Evolutionary conservation across 53 echinoderm and acorn worm genomes (phyloP).

Genomic region (Henricia sp.): DNA sequence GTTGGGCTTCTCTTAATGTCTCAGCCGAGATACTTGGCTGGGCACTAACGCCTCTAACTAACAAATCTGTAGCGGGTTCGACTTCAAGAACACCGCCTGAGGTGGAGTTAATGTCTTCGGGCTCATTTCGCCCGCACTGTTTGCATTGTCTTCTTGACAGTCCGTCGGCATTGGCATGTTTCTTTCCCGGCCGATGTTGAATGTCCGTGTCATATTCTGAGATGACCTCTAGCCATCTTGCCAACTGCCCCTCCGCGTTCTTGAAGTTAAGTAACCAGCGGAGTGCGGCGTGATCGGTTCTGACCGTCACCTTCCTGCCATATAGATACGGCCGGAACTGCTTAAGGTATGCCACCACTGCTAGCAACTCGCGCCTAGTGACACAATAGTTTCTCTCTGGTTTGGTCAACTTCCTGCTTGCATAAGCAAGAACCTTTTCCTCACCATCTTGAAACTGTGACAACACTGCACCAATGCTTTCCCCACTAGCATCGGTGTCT

Average conservation of each 20-base stretch:
- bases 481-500: too few species aligned
- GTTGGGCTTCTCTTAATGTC: slow-evolving; percentile 35
- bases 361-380: neutral
- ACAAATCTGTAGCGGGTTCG: neutral
- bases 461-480: too few species aligned
- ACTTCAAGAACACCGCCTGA: neutral
- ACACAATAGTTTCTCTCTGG: slow-evolving; percentile 4
- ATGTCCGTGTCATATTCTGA: neutral
- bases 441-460: neutral
- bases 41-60: neutral
- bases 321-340: too few species aligned
- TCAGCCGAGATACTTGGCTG: neutral
- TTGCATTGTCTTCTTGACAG: neutral
- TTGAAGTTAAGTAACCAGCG: neutral
- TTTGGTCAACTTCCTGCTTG: neutral
- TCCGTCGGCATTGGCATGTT: neutral
- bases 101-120: neutral
- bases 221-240: slow-evolving; percentile 63
- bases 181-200: neutral
- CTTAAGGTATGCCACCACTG: neutral
- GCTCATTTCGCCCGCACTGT: neutral
- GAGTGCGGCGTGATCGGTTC: neutral
- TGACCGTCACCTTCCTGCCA: neutral
- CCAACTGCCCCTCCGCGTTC: slow-evolving; percentile 45
- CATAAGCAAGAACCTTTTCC: slow-evolving; percentile 6